A percentile compares a stretch with the other conserved stretches of the same genome.
Evolutionary conservation across 92 coral and sea anemone species (phyloP).

Genomic region (Pocillopora grandis): DNA sequence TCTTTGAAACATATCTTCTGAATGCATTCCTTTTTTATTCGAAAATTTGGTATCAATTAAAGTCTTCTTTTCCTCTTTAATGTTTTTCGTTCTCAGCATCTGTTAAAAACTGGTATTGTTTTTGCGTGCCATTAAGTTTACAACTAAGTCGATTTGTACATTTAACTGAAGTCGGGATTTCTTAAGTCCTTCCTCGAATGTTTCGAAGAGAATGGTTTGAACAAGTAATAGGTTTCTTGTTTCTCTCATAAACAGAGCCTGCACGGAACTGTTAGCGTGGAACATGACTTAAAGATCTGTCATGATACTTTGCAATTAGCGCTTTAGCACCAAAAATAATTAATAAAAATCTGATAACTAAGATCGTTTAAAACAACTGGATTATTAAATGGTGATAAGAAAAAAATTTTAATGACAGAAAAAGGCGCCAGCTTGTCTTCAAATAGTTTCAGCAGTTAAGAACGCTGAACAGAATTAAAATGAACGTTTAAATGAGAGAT

Average conservation of each 20-base stretch:
- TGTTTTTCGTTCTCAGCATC: background rate
- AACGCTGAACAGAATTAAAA: too few relatives aligned
- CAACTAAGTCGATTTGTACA: background rate
- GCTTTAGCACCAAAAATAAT: slow-evolving; percentile 8
- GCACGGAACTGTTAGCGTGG: background rate
- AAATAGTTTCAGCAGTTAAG: background rate
- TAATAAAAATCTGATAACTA: slow-evolving; percentile 14
- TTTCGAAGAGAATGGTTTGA: background rate
- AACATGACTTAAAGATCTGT: background rate
- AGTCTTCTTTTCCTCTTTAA: background rate
- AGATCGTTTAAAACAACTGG: background rate
- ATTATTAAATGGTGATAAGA: slow-evolving; percentile 5
- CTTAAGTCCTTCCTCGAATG: background rate
- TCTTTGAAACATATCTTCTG: background rate
- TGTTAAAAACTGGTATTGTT: background rate
- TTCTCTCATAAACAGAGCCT: background rate
- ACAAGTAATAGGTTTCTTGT: background rate
- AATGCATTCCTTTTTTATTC: background rate
- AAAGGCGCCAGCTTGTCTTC: background rate
- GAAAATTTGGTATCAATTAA: background rate
- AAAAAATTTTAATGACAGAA: slow-evolving; percentile 30
- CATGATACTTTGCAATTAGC: background rate
- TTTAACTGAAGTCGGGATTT: background rate
- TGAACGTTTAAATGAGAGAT: too few relatives aligned
- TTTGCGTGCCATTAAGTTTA: background rate